Evolutionary conservation across 2,113 vertebrate genomes (phyloP).

Genomic region (Sinosuthora webbiana): DNA sequence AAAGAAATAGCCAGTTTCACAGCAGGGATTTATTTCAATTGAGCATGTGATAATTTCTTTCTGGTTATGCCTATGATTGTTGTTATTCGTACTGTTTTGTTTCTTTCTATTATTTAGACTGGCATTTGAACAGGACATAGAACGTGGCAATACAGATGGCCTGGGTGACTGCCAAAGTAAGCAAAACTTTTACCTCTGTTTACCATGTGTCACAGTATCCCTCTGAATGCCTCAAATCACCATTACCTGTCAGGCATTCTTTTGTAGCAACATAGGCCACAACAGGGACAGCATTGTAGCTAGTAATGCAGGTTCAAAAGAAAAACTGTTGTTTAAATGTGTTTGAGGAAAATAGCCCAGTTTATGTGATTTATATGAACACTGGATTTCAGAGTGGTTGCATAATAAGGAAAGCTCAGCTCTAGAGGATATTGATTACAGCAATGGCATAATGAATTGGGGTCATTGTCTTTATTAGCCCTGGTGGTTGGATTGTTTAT

Average conservation of each 20-base stretch:
- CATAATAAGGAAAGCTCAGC: background rate
- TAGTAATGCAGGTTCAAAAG: background rate
- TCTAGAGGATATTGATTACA: conserved; percentile 9
- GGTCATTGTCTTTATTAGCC: background rate
- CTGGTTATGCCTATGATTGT: background rate
- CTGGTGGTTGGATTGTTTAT: background rate
- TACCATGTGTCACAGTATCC: conserved; percentile 61
- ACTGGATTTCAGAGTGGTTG: background rate
- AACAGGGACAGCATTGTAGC: conserved; percentile 3
- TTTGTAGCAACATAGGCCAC: background rate
- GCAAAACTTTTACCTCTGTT: conserved; percentile 77
- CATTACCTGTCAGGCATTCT: background rate
- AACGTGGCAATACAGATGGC: conserved; percentile 96
- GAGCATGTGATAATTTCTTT: background rate
- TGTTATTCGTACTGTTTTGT: conserved; percentile 74
- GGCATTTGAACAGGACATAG: conserved; percentile 95
- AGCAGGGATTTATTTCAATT: background rate
- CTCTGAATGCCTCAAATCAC: conserved; percentile 32
- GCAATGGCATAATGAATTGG: background rate
- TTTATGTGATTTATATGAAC: background rate
- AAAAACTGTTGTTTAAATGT: background rate
- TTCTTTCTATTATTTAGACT: conserved; percentile 84
- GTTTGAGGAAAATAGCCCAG: background rate
- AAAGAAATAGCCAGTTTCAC: background rate
- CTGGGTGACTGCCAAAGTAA: conserved; percentile 99